Evolutionary conservation across 1,140 invertebrate species (phyloP).

Genomic region (Lepidotrigona ventralis): DNA sequence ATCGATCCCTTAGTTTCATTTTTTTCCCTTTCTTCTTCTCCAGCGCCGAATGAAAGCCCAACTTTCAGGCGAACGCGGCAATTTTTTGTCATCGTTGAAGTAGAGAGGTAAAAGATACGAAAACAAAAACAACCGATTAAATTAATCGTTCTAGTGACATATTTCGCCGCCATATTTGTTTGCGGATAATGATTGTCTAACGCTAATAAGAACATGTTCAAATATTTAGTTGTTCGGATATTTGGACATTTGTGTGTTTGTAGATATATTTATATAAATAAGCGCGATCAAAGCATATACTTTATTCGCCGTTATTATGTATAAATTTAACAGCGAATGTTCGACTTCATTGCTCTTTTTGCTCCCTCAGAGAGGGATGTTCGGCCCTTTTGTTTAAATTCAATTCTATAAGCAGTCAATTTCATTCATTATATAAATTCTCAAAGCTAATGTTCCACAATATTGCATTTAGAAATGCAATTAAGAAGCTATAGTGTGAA

Average conservation of each 20-base stretch:
- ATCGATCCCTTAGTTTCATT: background rate
- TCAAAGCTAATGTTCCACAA: background rate
- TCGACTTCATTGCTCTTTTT: background rate
- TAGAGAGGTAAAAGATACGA: background rate
- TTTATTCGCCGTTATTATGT: background rate
- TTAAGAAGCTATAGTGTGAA: background rate
- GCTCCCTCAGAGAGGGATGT: conserved; percentile 1
- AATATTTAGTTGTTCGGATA: background rate
- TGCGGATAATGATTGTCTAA: background rate
- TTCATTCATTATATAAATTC: background rate
- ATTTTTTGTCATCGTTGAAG: background rate
- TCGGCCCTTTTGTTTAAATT: background rate
- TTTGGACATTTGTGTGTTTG: background rate
- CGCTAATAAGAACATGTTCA: background rate
- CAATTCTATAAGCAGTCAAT: background rate
- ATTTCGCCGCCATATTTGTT: background rate
- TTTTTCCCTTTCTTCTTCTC: background rate
- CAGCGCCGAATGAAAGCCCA: background rate
- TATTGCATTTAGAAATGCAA: background rate
- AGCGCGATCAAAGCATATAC: background rate
- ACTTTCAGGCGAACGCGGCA: background rate
- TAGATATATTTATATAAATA: background rate
- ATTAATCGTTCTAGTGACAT: background rate
- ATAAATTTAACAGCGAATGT: conserved; percentile 8
- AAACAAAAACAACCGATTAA: background rate